These are phyloP conservation scores for Acanthurus tractus DNA, from an alignment of 2,797 vertebrate species.

Conservation along the genomic window DNA sequence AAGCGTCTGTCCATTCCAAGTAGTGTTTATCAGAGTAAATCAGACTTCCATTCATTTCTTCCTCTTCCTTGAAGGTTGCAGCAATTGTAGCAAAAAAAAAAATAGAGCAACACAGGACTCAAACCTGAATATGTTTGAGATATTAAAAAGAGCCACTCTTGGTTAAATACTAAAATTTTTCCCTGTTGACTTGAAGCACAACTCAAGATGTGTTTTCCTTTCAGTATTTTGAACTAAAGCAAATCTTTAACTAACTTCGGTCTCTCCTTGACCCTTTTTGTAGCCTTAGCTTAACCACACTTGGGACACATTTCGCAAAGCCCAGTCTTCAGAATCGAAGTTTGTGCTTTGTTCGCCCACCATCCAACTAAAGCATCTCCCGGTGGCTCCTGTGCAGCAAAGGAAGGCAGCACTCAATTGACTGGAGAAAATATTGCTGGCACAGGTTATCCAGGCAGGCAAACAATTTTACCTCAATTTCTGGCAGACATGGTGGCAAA, in stretches of 20 bases:
- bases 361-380: neutral
- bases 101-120: too few relatives aligned
- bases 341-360: slow-evolving; percentile 6
- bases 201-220: too few relatives aligned
- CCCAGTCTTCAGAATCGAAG: neutral
- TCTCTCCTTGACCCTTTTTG: too few relatives aligned
- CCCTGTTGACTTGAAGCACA: too few relatives aligned
- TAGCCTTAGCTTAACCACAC: neutral
- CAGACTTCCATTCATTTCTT: neutral
- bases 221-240: too few relatives aligned
- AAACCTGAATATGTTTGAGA: too few relatives aligned
- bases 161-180: neutral
- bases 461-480: too few relatives aligned
- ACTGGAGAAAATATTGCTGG: too few relatives aligned
- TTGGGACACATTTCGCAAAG: neutral
- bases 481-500: neutral
- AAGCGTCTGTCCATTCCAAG: neutral
- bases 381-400: slow-evolving; percentile 6
- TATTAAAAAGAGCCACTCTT: too few relatives aligned
- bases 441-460: too few relatives aligned
- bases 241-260: too few relatives aligned
- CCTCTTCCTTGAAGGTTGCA: neutral
- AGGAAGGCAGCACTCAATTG: neutral
- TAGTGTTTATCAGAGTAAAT: neutral
- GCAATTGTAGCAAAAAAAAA: neutral